Base-by-base conservation (phyloP, 92 coral and sea anemone species). In the Epizoanthus rinbou region DNA sequence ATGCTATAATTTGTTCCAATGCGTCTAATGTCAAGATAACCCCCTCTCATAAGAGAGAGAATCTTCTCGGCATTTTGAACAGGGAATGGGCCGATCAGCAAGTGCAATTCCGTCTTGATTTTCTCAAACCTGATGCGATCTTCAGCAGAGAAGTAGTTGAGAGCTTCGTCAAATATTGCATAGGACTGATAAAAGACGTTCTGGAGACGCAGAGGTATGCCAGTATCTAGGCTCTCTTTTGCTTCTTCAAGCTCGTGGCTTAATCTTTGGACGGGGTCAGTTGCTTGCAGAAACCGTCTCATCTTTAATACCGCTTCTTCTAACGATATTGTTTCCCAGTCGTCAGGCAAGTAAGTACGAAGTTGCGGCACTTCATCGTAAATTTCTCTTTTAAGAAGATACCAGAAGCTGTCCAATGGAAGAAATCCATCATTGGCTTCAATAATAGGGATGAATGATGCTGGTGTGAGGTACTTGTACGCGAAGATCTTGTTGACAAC, bases 31-130 rank as follows among this genome's bases (percentile, higher is more conserved):
- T 76, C 37, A 10, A 85, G 88, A 64, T 45, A 76, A 37, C 76
- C 69, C 8, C 76, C 74, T 57, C 31, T 85, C 84, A 85, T 85
- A 4, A 85, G 88, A 19, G 84, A 39, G 33, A 85, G 69, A 62
- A 85, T 64, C 76, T 85, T 85, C 64, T 85, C 88, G 8, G 88
- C 88, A 85, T 85, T 85, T 85, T 85, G 82, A 45, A 85, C 73
- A 33, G 88, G 88, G 47, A 85, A 73, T 52, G 88, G 88, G 33
- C 88, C 73, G 13, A 67, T 75, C n/a, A 85, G 63, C 43, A 64
- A 65, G 43, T 75, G 84, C 57, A 85, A 67, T 39, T 85, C 88
- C 23, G 88, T 75, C 25, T 76, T 64, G 10, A 75, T 67, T 67
- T 54, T 68, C 35, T 76, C 69, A 52, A 85, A 85, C 37, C 88